These are phyloP conservation scores for Proterorhinus semilunaris DNA, from an alignment of 2,113 vertebrate genomes.

Conservation along the genomic window DNA sequence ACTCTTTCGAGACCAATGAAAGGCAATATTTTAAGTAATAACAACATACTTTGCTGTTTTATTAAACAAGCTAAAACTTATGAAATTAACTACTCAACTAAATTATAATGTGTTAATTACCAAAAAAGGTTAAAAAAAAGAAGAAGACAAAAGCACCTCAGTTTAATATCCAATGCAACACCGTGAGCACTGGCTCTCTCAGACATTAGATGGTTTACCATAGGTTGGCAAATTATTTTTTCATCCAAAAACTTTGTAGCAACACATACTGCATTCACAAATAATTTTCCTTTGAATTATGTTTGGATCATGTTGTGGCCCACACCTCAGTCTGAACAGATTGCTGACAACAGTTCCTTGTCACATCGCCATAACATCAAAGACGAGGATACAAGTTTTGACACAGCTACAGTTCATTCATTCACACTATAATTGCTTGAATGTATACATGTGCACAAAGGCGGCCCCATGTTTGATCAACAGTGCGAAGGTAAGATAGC, in stretches of 20 bases:
- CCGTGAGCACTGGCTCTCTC: slow-evolving; percentile 70
- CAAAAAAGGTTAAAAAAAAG: slow-evolving; percentile 17
- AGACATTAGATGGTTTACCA: slow-evolving; percentile 42
- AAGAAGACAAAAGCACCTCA: slow-evolving; percentile 56
- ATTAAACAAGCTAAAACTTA: too few species aligned
- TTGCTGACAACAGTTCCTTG: slow-evolving; percentile 37
- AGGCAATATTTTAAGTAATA: slow-evolving; percentile 66
- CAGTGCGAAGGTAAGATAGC: slow-evolving; percentile 69
- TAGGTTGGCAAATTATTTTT: slow-evolving; percentile 19
- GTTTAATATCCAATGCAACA: slow-evolving; percentile 83
- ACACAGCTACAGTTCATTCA: slow-evolving; percentile 55
- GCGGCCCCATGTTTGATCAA: slow-evolving; percentile 74
- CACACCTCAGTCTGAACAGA: too few species aligned
- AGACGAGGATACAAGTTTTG: slow-evolving; percentile 49
- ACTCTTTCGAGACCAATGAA: slow-evolving; percentile 74
- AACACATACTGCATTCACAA: background rate
- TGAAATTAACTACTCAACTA: too few species aligned
- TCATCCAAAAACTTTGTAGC: slow-evolving; percentile 28
- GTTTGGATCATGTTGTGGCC: too few species aligned
- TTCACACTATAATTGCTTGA: slow-evolving; percentile 11
- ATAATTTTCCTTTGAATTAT: background rate
- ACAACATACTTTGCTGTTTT: background rate
- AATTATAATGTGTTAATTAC: too few species aligned
- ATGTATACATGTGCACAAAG: background rate
- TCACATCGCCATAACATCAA: slow-evolving; percentile 65